Base-by-base conservation (phyloP, 2,113 vertebrate genomes). In the Hippocampus guttulatus region DNA sequence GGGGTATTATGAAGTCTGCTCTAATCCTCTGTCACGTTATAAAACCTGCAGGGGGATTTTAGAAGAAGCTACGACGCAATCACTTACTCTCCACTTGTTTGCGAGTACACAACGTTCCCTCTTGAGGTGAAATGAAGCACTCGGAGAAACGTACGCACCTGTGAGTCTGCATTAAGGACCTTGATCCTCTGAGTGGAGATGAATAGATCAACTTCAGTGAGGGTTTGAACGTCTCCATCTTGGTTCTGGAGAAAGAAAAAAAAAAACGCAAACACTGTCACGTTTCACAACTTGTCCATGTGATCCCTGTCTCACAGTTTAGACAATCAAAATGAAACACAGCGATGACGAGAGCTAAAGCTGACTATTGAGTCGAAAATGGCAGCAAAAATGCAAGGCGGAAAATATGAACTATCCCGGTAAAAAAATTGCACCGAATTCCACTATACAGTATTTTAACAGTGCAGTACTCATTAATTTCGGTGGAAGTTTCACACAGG, bases 121-220 rank as follows among this genome's bases (percentile, higher is more conserved):
- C 58, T 27, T n/a, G 27, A 51, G 2, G 30, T 40, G 51, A 57
- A 18, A 20, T 23, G 33, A 73, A 2, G 51, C 23, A 30, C 12
- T 49, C 41, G 40, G 40, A 49, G 5, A 60, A 58, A 71, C 67
- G 70, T 18, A 30, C 87, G 92, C 85, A 98, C 96, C 95, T 98
- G 96, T 0, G 96, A 94, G 87, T 98, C 96, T 23, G 96, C 96
- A 55, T 98, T 98, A 78, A 98, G 89, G 77, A 98, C 96, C 90
- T 97, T 98, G 85, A 98, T 98, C 91, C 96, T 94, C 88, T 98
- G 96, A 2, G 96, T 98, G 73, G 96, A 98, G 85, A 98, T 98
- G 88, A 98, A 98, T 40, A 98, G 92, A 85, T 98, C 96, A 12
- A 98, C 96, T 85, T 98, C 96, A 0, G 96, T 97, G 85, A 98